A percentile compares a stretch with the other conserved stretches of the same genome.
phyloP scores from a whole-genome alignment of 2,797 vertebrate species.

The Lepus oiostolus region DNA sequence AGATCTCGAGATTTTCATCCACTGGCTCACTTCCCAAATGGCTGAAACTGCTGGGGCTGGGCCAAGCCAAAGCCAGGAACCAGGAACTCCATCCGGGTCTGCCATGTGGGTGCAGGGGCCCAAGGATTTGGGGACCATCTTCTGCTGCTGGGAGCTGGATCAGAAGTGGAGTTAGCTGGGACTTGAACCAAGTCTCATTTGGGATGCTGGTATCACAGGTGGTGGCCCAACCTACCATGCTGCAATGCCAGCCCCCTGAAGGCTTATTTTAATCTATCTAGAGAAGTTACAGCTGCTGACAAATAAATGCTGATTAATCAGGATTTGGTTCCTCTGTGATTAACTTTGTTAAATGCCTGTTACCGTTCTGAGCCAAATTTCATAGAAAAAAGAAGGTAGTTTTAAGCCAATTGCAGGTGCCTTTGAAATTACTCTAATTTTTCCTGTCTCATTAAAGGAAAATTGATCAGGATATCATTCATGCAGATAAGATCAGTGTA shows the following conservation, averaged over 20 bases:
- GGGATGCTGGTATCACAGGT: too few relatives aligned
- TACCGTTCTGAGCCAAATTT: slow-evolving; percentile 47
- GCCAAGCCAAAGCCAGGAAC: too few relatives aligned
- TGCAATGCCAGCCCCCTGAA: background rate
- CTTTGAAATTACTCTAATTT: slow-evolving; percentile 10
- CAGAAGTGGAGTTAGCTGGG: too few relatives aligned
- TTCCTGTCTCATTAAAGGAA: slow-evolving; percentile 17
- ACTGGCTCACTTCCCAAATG: too few relatives aligned
- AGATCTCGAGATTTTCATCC: too few relatives aligned
- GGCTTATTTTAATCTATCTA: slow-evolving; percentile 6
- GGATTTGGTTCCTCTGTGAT: slow-evolving; percentile 40
- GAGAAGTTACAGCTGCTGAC: slow-evolving; percentile 37
- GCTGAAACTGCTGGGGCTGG: too few relatives aligned
- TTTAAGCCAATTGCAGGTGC: slow-evolving; percentile 48
- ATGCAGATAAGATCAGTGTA: background rate
- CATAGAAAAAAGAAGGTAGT: background rate
- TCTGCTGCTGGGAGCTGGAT: too few relatives aligned
- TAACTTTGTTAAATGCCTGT: background rate
- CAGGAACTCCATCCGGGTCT: too few relatives aligned
- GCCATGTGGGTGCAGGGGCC: too few relatives aligned
- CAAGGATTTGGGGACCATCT: too few relatives aligned
- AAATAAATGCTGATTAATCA: slow-evolving; percentile 21
- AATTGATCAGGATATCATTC: background rate
- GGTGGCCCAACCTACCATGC: too few relatives aligned
- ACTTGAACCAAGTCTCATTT: too few relatives aligned